phyloP scores from a whole-genome alignment of 2,888 invertebrate species.

The Agrochola circellaris region DNA sequence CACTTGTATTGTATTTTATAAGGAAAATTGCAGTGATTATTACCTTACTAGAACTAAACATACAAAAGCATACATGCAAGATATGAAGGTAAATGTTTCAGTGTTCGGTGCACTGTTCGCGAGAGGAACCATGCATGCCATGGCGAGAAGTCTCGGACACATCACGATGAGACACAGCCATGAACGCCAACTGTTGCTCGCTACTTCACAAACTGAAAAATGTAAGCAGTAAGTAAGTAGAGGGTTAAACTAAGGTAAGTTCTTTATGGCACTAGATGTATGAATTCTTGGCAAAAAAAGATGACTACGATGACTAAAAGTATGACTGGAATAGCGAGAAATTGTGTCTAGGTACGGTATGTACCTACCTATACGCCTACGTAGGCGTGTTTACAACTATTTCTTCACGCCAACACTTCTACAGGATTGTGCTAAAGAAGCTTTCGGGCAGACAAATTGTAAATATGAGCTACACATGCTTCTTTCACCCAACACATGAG shows the following conservation, averaged over 20 bases:
- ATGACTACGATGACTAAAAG: neutral
- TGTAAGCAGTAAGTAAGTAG: conserved; percentile 5
- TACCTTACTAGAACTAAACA: conserved; percentile 78
- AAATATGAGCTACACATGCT: neutral
- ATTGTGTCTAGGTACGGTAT: neutral
- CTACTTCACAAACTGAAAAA: conserved; percentile 83
- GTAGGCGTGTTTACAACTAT: neutral
- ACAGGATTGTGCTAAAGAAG: neutral
- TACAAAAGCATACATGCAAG: conserved; percentile 72
- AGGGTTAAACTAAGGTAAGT: neutral
- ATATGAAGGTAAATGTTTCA: conserved; percentile 81
- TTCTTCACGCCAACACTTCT: neutral
- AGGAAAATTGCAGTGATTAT: conserved; percentile 19
- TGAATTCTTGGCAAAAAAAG: neutral
- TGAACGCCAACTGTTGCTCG: conserved; percentile 85
- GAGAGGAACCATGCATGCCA: conserved; percentile 78
- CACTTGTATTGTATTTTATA: conserved; percentile 10
- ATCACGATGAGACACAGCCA: conserved; percentile 76
- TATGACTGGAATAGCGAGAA: neutral
- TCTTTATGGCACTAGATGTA: neutral
- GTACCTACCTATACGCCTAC: neutral
- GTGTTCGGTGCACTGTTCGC: conserved; percentile 78
- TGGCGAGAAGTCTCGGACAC: conserved; percentile 76
- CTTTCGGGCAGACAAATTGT: neutral
- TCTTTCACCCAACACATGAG: neutral